Conservation (phyloP, 2,113 vertebrate species). For the Prunella himalayana region DNA sequence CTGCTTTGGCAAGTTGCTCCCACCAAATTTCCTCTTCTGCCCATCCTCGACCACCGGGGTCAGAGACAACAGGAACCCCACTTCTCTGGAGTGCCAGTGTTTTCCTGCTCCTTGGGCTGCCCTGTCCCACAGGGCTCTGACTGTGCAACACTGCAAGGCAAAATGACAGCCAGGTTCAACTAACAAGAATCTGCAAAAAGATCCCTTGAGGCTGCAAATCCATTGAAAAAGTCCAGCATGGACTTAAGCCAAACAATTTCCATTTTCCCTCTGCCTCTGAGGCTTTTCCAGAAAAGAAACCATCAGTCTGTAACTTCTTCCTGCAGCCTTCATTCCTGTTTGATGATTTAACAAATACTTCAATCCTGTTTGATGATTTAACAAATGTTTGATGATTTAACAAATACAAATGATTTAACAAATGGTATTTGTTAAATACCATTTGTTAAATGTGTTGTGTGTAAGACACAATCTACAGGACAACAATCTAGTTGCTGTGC, state of each 20-base stretch:
- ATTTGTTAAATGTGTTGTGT: no score
- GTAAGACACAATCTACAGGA: background rate
- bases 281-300: background rate
- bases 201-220: background rate
- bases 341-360: background rate
- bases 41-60: accelerated
- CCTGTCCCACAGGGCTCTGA: background rate
- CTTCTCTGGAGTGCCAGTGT: background rate
- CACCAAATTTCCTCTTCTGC: background rate
- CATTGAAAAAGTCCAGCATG: background rate
- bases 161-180: background rate
- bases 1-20: background rate
- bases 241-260: background rate
- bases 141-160: background rate
- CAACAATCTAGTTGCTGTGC: background rate
- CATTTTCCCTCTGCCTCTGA: background rate
- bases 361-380: no score
- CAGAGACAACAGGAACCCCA: background rate
- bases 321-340: background rate
- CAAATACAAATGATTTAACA: no score
- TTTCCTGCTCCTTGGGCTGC: background rate
- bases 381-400: no score
- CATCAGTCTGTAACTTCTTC: background rate
- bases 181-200: background rate
- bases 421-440: no score